Conservation (phyloP, 2,888 invertebrate genomes). For the Alsophila aescularia region DNA sequence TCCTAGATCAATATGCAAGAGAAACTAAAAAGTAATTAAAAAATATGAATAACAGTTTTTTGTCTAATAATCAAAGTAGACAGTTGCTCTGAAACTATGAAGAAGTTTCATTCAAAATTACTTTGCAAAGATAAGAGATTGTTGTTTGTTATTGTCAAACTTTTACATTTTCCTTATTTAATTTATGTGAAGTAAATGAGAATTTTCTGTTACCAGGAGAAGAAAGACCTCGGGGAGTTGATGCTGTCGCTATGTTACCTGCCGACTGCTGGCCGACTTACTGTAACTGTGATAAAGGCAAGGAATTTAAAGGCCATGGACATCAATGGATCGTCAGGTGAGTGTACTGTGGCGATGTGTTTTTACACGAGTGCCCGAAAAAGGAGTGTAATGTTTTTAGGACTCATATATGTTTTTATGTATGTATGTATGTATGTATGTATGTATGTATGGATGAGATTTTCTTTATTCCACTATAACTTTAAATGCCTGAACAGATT, state of each 20-base stretch:
- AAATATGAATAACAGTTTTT: no score
- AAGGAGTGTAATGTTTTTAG: no score
- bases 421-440: no score
- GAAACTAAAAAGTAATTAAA: no score
- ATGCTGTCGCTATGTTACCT: slow-evolving; percentile 96
- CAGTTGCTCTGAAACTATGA: neutral
- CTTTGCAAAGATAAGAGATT: slow-evolving; percentile 21
- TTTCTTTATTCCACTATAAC: no score
- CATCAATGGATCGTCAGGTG: slow-evolving; percentile 96
- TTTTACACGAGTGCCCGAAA: no score
- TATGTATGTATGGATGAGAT: no score
- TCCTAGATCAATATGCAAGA: no score
- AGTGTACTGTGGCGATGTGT: no score
- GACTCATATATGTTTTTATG: no score
- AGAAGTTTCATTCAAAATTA: slow-evolving; percentile 24
- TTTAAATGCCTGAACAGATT: no score
- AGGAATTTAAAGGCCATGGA: slow-evolving; percentile 96
- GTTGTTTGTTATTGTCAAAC: slow-evolving; percentile 31
- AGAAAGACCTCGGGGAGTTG: slow-evolving; percentile 94
- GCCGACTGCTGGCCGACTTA: slow-evolving; percentile 95
- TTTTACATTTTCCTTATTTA: slow-evolving; percentile 29
- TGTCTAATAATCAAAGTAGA: neutral
- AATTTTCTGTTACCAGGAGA: slow-evolving; percentile 84
- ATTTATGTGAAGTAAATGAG: slow-evolving; percentile 24
- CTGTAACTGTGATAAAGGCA: slow-evolving; percentile 95